A percentile compares a stretch with the other conserved stretches of the same genome.
These are phyloP conservation scores for Zootermopsis nevadensis DNA, from an alignment of 2,888 invertebrate genomes.

Conservation along the genomic window DNA sequence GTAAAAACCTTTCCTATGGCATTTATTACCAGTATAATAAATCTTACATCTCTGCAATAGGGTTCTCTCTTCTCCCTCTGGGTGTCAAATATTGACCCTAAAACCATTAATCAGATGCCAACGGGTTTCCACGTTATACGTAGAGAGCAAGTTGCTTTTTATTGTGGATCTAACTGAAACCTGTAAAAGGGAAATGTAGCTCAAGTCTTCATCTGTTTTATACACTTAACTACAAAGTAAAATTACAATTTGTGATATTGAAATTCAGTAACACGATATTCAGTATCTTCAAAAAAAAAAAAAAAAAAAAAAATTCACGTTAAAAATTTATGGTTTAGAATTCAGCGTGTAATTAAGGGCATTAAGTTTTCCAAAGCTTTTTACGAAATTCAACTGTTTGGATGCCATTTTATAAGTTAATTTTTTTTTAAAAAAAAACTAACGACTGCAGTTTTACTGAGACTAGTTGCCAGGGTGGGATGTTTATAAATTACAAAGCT, in stretches of 20 bases:
- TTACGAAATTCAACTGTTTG: conserved; percentile 38
- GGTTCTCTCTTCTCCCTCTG: neutral
- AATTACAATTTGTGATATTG: conserved; percentile 28
- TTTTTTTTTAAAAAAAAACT: conserved; percentile 50
- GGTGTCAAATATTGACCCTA: conserved; percentile 47
- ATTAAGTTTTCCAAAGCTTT: conserved; percentile 38
- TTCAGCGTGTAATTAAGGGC: conserved; percentile 45
- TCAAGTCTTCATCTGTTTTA: conserved; percentile 37
- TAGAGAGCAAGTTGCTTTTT: conserved; percentile 41
- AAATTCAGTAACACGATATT: conserved; percentile 22
- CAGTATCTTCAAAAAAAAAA: conserved; percentile 43
- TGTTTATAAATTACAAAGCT: conserved; percentile 23
- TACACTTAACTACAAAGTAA: conserved; percentile 31
- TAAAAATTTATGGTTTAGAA: conserved; percentile 48
- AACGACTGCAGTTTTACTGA: conserved; percentile 34
- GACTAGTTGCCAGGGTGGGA: conserved; percentile 10
- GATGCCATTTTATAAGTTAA: conserved; percentile 49
- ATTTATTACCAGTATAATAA: conserved; percentile 40
- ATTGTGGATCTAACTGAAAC: neutral
- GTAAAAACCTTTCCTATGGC: conserved; percentile 31
- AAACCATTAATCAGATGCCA: conserved; percentile 48
- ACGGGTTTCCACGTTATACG: conserved; percentile 15
- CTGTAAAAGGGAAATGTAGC: conserved; percentile 7
- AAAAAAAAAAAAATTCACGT: conserved; percentile 41
- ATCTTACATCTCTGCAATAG: conserved; percentile 37